Conservation (phyloP, 1,140 invertebrate species). For the Babylonia areolata region DNA sequence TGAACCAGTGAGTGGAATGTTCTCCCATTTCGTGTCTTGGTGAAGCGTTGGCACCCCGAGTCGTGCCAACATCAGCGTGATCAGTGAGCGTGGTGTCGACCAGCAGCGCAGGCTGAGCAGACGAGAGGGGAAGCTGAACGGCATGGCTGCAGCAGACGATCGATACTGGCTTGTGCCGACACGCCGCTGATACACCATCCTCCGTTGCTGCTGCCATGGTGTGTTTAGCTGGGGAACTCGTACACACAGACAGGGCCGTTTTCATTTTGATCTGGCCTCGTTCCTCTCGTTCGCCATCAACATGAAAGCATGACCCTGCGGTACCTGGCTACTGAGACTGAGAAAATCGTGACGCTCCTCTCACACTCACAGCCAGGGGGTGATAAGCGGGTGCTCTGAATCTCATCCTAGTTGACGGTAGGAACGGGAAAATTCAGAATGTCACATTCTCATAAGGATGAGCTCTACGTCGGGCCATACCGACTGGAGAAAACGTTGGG, state of each 20-base stretch:
- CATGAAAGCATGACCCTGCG: slow-evolving; percentile 29
- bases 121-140: not conserved
- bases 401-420: not conserved
- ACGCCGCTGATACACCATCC: not conserved
- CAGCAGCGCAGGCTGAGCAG: not conserved
- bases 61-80: not conserved
- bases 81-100: not conserved
- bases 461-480: slow-evolving; percentile 97
- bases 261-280: not conserved
- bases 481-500: slow-evolving; percentile 98
- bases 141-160: slow-evolving; percentile 26
- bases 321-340: not conserved
- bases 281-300: not conserved
- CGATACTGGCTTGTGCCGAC: slow-evolving; percentile 1
- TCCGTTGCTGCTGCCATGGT: not conserved
- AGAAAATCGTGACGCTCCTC: too few species aligned
- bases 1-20: not conserved
- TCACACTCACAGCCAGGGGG: not conserved
- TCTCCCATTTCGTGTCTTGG: not conserved
- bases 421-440: slow-evolving; percentile 43
- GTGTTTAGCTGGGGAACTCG: not conserved
- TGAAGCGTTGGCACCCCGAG: not conserved
- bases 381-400: not conserved
- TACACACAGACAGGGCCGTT: not conserved
- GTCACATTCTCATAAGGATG: slow-evolving; percentile 68